Evolutionary conservation across 2,888 invertebrate genomes (phyloP), one percentile per base, ranked within the genome.

Genomic region (Linhomoeus sp.): DNA sequence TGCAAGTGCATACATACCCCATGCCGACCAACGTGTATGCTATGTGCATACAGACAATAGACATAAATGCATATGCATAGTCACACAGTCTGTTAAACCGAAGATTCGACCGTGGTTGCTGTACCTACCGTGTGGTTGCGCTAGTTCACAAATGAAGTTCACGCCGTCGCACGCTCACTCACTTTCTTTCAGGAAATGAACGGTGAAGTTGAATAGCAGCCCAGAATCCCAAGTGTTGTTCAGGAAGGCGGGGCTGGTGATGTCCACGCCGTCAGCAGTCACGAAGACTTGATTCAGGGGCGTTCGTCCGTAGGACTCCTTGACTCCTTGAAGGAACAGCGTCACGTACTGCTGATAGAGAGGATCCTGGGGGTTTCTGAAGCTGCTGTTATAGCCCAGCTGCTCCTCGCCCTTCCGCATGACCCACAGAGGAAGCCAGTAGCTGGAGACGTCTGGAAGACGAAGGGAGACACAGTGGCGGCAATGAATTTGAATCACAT

Each of bases 151-250:
- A n/a, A n/a, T n/a, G n/a, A n/a, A n/a, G n/a, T n/a, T n/a, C n/a
- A n/a, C n/a, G n/a, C n/a, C n/a, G n/a, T n/a, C n/a, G n/a, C 7
- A 9, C 12, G 7, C 7, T 29, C 29, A 29, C 29, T 5, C 29
- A 29, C 29, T 43, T 39, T 55, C 59, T 40, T 56, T 57, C 43
- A 59, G 49, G 56, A 62, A 62, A 50, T 61, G 54, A 44, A 62
- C 58, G 7, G 63, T 64, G 17, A 61, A 55, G 46, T 63, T 63
- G 49, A 54, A 52, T 22, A 60, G 45, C 7, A 63, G 50, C 20
- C 63, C 63, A 22, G 55, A 53, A 45, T 61, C 61, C 55, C 58
- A 60, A 26, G 56, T 57, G n/a, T 57, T 53, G 52, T 63, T 63
- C 43, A 60, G 50, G 15, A 43, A 39, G 40, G 45, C 48, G 12